Conservation (phyloP, 2,888 invertebrate species). For the Pseudeuparius sepicola region DNA sequence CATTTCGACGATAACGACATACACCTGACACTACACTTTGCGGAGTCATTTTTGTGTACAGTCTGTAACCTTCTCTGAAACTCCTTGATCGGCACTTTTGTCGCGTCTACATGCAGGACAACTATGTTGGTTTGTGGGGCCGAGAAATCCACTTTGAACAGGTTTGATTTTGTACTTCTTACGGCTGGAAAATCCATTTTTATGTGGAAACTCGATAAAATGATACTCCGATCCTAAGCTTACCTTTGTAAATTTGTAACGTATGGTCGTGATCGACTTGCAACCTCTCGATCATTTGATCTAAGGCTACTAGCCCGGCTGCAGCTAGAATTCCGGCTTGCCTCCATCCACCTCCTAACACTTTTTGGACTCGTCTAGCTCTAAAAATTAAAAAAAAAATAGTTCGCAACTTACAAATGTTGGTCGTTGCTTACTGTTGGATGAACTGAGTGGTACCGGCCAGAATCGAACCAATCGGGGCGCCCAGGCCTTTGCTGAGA, state of each 20-base stretch:
- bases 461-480: slow-evolving; percentile 80
- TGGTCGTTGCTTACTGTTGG: slow-evolving; percentile 47
- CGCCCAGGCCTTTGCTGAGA: slow-evolving; percentile 83
- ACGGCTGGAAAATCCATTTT: slow-evolving; percentile 50
- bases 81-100: slow-evolving; percentile 44
- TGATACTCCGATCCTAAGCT: no score
- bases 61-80: slow-evolving; percentile 46
- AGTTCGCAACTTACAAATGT: background rate
- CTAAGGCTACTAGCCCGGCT: slow-evolving; percentile 76
- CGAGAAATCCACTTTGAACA: slow-evolving; percentile 53
- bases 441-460: slow-evolving; percentile 68
- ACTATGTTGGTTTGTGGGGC: slow-evolving; percentile 68
- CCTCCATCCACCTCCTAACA: slow-evolving; percentile 88
- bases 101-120: slow-evolving; percentile 48
- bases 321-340: slow-evolving; percentile 88
- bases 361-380: slow-evolving; percentile 73
- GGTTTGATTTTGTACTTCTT: slow-evolving; percentile 47
- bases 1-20: slow-evolving; percentile 49
- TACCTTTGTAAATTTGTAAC: slow-evolving; percentile 57
- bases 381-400: slow-evolving; percentile 39
- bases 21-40: slow-evolving; percentile 48
- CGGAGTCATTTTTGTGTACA: slow-evolving; percentile 42
- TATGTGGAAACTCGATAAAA: no score
- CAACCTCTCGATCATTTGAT: slow-evolving; percentile 63
- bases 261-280: slow-evolving; percentile 66